These are phyloP conservation scores for Buceros bicornis DNA, from an alignment of 2,797 vertebrate genomes.

Conservation along the genomic window DNA sequence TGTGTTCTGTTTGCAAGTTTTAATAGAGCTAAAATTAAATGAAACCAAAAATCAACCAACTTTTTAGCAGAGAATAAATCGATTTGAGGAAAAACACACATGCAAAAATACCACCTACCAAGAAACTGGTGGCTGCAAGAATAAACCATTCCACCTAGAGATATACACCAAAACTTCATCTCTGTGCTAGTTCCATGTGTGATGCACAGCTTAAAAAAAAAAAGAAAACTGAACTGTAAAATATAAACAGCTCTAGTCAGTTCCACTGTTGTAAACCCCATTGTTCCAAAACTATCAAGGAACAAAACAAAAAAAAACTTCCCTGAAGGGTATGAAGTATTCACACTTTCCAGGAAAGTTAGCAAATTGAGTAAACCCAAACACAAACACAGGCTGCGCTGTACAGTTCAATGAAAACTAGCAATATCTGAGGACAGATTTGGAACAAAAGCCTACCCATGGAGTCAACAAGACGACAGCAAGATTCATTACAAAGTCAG, in stretches of 20 bases:
- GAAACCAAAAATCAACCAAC: background rate
- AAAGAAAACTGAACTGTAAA: background rate
- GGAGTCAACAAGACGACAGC: slow-evolving; percentile 30
- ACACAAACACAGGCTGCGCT: background rate
- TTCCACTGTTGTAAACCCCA: background rate
- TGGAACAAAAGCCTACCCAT: slow-evolving; percentile 53
- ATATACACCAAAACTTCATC: background rate
- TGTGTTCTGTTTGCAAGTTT: fast-evolving
- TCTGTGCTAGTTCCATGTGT: too few species aligned
- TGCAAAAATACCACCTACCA: background rate
- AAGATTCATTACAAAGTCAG: slow-evolving; percentile 71
- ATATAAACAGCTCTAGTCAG: background rate
- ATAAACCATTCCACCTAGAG: background rate
- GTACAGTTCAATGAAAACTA: background rate
- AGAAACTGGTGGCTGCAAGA: background rate
- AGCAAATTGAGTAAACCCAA: background rate
- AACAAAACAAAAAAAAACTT: background rate
- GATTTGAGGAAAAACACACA: background rate
- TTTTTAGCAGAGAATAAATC: background rate
- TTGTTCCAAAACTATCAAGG: background rate
- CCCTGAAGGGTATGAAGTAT: background rate
- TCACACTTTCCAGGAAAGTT: background rate
- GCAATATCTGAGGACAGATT: background rate
- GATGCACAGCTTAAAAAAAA: background rate
- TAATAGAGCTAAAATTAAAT: background rate